Base-by-base conservation (phyloP, 92 coral and sea anemone genomes). In the Blastomussa wellsi region DNA sequence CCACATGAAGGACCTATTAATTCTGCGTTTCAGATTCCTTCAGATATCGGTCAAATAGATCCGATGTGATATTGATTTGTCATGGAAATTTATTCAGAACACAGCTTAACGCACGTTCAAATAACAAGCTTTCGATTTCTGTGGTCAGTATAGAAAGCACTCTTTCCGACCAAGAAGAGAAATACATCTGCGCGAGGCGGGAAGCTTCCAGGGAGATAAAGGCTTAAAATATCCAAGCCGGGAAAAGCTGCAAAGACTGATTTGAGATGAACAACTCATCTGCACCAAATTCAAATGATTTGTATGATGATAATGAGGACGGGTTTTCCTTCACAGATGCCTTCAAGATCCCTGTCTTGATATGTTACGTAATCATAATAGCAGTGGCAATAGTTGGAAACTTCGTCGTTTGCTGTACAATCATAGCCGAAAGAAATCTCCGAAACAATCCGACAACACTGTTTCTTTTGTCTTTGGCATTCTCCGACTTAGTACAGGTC, bases 401-500 rank as follows among this genome's bases (percentile, higher is more conserved):
- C 79, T 42, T 91, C 17, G n/a, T 91, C 1, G 94, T 91, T 11
- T 91, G 94, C 51, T 66, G 55, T 82, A 83, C 84, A 9, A 86
- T 91, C 11, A 77, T 66, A 29, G n/a, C 76, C 8, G 84, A 74
- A 74, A 80, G 37, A 68, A 85, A 47, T 47, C 91, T 91, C 4
- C 89, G 94, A 11, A 77, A 79, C 28, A 85, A 49, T 33, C 94
- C 94, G 0, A 88, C 94, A 31, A 88, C 85, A 32, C 28, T 85
- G 60, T 91, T 91, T 48, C 85, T 91, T 49, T 68, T 91, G 28
- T 91, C 91, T 24, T 72, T 91, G 15, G 90, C 91, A 19, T 62
- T 84, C 57, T 88, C 94, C 5, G 94, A 91, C 68, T 79, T 91
- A 41, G 48, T 88, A 10, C 84, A 85, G 2, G 91, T 62, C 1